phyloP scores from a whole-genome alignment of 2,888 invertebrate species.

The Kryphioiulus occultus region DNA sequence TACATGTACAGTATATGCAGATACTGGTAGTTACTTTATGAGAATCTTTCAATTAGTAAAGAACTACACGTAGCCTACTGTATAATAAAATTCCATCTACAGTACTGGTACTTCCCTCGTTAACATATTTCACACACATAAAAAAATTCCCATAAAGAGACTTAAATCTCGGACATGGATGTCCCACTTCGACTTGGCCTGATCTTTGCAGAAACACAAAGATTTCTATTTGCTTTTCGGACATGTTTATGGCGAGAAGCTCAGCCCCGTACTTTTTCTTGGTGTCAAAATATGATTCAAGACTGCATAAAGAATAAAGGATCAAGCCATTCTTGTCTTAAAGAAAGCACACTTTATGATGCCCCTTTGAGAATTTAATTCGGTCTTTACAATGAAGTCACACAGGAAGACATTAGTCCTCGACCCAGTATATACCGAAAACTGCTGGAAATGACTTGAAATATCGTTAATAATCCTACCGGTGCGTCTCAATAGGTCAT shows the following conservation, averaged over 20 bases:
- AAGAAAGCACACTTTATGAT: not conserved
- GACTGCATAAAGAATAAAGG: constrained; percentile 24
- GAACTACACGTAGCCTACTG: not conserved
- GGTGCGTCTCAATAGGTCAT: not conserved
- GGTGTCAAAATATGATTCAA: constrained; percentile 33
- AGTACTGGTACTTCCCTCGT: not conserved
- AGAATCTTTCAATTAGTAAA: not conserved
- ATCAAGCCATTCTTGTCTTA: constrained; percentile 13
- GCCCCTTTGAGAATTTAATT: constrained; percentile 29
- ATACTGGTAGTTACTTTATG: not conserved
- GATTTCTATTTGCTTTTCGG: constrained; percentile 22
- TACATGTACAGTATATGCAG: too few species aligned
- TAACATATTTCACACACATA: not conserved
- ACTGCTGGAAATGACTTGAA: not conserved
- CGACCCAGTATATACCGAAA: not conserved
- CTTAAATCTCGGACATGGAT: not conserved
- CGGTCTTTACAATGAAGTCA: constrained; percentile 7
- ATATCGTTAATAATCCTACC: not conserved
- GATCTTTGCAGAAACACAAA: not conserved
- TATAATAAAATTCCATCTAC: not conserved
- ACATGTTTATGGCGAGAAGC: constrained; percentile 1
- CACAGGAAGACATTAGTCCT: not conserved
- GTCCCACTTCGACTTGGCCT: not conserved
- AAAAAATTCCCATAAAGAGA: not conserved
- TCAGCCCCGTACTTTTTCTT: not conserved